Evolutionary conservation across 2,113 vertebrate genomes (phyloP), one percentile per base, ranked within the genome.

Genomic region (Chloropsis hardwickii): DNA sequence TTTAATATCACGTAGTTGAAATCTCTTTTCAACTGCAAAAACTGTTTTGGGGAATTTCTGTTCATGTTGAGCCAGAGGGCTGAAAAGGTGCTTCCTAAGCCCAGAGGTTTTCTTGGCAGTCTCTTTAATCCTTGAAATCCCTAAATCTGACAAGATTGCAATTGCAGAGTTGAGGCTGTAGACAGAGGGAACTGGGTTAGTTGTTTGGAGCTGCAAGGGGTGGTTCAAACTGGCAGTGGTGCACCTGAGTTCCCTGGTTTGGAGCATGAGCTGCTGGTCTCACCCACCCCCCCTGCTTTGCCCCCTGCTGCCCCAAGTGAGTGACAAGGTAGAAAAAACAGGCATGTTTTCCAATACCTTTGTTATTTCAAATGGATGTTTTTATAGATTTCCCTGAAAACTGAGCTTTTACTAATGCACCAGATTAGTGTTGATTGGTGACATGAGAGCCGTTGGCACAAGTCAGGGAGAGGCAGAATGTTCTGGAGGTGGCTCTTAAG

Each of bases 331-430:
- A 58, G 76, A 66, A 73, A 92, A 64, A 47, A 40, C 50, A 65
- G 83, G 35, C 48, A 7, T 57, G 80, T 81, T 93, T 94, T 81
- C 79, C 87, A 70, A 82, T 87, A 37, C 33, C 0, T 64, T 85
- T 51, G 69, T 94, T 80, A 56, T 42, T 94, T n/a, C 29, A 47
- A 88, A 64, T 82, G 72, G 81, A 80, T 78, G 65, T 60, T 90
- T 86, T 61, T 90, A 97, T 97, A 95, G 87, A 94, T 96, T 96
- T 93, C 74, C 66, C 91, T 37, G 74, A 89, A 94, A 89, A 90
- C 85, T 91, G 97, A 96, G 94, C 71, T 96, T 96, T 81, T 31
- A 11, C 94, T 95, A 86, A 96, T 81, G 15, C 39, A 22, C 33
- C 69, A 5, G 39, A 96, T 97, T 96, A 97, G 95, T 5, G 48